Evolutionary conservation across 1,140 invertebrate genomes (phyloP).

Genomic region (Drosophila baimaii): DNA sequence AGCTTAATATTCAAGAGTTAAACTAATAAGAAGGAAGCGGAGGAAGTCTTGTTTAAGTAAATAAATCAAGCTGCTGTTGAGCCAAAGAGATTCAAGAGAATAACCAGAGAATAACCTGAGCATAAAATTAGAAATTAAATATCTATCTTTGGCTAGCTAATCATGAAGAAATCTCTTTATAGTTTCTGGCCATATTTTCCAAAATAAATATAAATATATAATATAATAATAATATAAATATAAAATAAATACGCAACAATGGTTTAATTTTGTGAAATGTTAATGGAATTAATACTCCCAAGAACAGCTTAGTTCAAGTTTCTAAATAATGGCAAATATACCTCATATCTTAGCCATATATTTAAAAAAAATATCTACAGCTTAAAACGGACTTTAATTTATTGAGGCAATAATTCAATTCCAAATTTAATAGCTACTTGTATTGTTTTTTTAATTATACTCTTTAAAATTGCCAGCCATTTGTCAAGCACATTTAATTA

Average conservation of each 20-base stretch:
- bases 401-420: background rate
- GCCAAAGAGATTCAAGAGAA: too few relatives aligned
- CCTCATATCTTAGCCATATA: background rate
- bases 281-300: background rate
- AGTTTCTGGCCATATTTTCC: background rate
- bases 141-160: background rate
- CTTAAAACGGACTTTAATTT: background rate
- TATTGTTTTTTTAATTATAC: background rate
- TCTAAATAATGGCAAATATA: background rate
- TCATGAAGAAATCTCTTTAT: background rate
- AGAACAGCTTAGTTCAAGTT: background rate
- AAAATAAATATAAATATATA: too few relatives aligned
- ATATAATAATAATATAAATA: too few relatives aligned
- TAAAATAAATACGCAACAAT: too few relatives aligned
- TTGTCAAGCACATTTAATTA: slow-evolving; percentile 10
- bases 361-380: too few relatives aligned
- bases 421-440: slow-evolving; percentile 1
- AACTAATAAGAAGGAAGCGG: background rate
- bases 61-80: background rate
- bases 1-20: background rate
- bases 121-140: background rate
- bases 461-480: background rate
- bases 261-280: background rate
- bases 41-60: background rate
- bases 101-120: background rate